Evolutionary conservation across 2,113 vertebrate species (phyloP), one percentile per base, ranked within the genome.

Genomic region (Danionella cerebrum): DNA sequence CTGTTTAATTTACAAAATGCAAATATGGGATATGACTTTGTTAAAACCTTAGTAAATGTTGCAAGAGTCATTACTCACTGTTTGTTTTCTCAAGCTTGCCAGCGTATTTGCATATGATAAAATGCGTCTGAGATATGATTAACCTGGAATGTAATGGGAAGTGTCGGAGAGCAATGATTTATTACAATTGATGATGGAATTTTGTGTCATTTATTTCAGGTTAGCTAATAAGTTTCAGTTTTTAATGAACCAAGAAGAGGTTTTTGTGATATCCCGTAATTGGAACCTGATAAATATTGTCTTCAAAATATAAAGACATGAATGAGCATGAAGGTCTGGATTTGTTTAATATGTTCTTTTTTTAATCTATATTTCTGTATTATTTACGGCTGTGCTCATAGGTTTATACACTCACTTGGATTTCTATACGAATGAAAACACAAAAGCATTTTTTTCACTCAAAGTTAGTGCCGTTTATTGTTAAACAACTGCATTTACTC

Each of bases 11-110:
- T 21, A 44, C 44, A 77, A 65, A 77, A 71, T 60, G 25, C 52
- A 54, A 54, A 54, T 66, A 74, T 73, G 29, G 22, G 54, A 44
- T 25, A 13, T 25, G 60, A 68, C 27, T 63, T 76, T 74, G 50
- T 72, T 36, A 50, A 73, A 71, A 78, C 67, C 55, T 74, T 68
- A 74, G 71, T 72, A 76, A 74, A 80, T 74, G 71, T 67, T 69
- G 74, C 12, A 13, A 39, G 69, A 65, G 60, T 66, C 59, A 73
- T 70, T 76, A 80, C 64, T 51, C 31, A 52, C 42, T 52, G 48
- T 76, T 78, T 78, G 67, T 69, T 70, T 78, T 74, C 38, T 60
- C 51, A 70, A 55, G 65, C 73, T 55, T 45, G 55, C 52, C 52
- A 45, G 60, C 33, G 22, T 57, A 52, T 75, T 75, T 68, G 48